A percentile compares a stretch with the other conserved stretches of the same genome.
phyloP scores from a whole-genome alignment of 2,113 vertebrate genomes.

The Tyto alba region DNA sequence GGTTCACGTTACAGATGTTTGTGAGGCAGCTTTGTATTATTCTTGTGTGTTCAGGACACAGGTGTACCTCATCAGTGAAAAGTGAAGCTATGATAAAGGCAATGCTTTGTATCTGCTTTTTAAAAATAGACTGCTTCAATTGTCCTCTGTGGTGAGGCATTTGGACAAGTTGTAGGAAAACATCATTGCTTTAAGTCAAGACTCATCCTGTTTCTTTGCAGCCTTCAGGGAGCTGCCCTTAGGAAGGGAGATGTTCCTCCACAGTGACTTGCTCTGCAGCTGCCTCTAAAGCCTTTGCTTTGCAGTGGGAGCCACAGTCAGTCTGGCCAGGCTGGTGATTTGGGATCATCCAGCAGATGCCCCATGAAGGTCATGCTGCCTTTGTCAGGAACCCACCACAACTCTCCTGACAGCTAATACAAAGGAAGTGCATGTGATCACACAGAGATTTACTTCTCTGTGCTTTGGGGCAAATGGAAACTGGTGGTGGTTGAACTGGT shows the following conservation, averaged over 20 bases:
- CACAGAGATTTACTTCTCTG: not conserved
- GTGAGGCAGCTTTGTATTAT: not conserved
- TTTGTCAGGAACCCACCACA: not conserved
- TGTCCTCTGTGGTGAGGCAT: not conserved
- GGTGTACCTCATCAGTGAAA: not conserved
- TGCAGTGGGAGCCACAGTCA: not conserved
- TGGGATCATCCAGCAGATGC: not conserved
- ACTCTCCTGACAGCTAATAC: not conserved
- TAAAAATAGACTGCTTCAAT: not conserved
- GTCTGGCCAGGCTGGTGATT: not conserved
- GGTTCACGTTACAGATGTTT: not conserved
- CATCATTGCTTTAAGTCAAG: not conserved
- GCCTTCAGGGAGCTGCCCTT: not conserved
- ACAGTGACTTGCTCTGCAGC: not conserved
- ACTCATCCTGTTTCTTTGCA: not conserved
- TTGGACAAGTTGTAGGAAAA: not conserved
- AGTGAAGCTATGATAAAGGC: not conserved
- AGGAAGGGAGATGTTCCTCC: not conserved
- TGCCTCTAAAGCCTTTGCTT: not conserved
- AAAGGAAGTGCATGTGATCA: rapidly evolving
- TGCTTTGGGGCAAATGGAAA: not conserved
- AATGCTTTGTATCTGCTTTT: not conserved
- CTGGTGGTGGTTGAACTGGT: not conserved
- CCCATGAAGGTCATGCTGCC: not conserved
- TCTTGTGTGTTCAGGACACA: not conserved